phyloP scores from a whole-genome alignment of 35 echinoderm and acorn worm genomes.

The Apostichopus californicus region DNA sequence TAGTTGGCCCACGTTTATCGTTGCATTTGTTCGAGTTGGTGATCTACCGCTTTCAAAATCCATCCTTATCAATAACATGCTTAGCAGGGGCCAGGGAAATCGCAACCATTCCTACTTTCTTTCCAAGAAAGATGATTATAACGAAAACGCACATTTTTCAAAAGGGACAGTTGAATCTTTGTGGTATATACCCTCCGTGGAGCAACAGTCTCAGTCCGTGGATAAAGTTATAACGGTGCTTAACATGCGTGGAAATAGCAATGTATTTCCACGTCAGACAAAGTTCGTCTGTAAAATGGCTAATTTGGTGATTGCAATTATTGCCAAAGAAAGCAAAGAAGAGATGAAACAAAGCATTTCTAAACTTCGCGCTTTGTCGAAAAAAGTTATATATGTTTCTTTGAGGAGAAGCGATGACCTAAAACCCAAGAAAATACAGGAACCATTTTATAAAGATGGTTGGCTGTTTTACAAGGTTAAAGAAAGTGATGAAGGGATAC shows the following conservation, averaged over 20 bases:
- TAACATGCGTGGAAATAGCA: conserved; percentile 16
- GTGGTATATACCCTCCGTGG: not conserved
- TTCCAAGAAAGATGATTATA: conserved; percentile 13
- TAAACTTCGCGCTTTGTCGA: not conserved
- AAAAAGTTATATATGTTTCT: conserved; percentile 7
- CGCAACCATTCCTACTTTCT: conserved; percentile 13
- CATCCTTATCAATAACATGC: conserved; percentile 16
- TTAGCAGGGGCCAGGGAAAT: conserved; percentile 9
- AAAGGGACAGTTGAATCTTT: conserved; percentile 37
- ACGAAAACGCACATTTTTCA: not conserved
- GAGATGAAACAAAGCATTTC: not conserved
- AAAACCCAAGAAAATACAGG: not conserved
- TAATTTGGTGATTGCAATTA: conserved; percentile 15
- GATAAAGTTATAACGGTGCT: not conserved
- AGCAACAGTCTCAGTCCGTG: not conserved
- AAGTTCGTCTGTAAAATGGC: not conserved
- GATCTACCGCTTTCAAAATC: conserved; percentile 17
- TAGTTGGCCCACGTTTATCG: conserved; percentile 10
- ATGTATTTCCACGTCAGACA: not conserved
- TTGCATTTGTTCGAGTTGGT: conserved; percentile 36
- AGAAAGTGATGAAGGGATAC: not conserved
- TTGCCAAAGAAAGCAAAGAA: not conserved
- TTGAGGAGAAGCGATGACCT: not conserved
- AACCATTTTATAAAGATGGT: not conserved
- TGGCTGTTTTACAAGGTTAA: conserved; percentile 37